Evolutionary conservation across 2,113 vertebrate genomes (phyloP), one percentile per base, ranked within the genome.

Genomic region (Lontra canadensis): DNA sequence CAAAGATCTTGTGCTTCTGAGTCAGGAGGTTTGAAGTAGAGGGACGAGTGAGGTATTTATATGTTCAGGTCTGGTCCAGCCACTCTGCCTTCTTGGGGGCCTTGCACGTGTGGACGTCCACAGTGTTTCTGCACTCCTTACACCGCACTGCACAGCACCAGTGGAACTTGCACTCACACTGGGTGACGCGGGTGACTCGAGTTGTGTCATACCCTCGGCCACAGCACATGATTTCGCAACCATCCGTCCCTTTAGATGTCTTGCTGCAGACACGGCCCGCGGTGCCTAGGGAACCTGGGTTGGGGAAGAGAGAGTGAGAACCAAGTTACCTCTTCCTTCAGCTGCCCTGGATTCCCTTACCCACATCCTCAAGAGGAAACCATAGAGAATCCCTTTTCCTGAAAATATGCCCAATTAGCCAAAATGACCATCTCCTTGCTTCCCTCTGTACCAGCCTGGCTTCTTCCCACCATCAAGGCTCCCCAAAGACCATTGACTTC

Each of bases 191-290:
- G 1, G 99, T 99, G 96, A 99, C 98, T 6, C 99, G 99, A n/a
- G 99, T 99, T 88, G 99, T 99, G 99, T 99, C 99, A 3, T 99
- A 99, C 65, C 99, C 99, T n/a, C 99, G 99, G 55, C 99, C 99
- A 15, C 99, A 99, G 98, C 99, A 99, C 99, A 99, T 99, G 98
- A 99, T 99, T 98, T 99, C 99, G 36, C 99, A 99, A 89, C 99
- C 99, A 0, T 99, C 99, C 0, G 99, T 99, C 71, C 99, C 99
- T 4, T 99, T 98, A 0, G 99, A 99, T 23, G 98, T 98, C 98
- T 99, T 99, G 99, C 98, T 99, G 98, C 99, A 99, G 86, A 99
- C 99, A 1, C 99, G 98, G 21, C 99, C 99, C 0, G 99, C 99
- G 0, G 99, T 99, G 82, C 99, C 99, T 98, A 99, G 97, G 44